phyloP scores from a whole-genome alignment of 2,888 invertebrate genomes.

The Sinotaia quadrata region DNA sequence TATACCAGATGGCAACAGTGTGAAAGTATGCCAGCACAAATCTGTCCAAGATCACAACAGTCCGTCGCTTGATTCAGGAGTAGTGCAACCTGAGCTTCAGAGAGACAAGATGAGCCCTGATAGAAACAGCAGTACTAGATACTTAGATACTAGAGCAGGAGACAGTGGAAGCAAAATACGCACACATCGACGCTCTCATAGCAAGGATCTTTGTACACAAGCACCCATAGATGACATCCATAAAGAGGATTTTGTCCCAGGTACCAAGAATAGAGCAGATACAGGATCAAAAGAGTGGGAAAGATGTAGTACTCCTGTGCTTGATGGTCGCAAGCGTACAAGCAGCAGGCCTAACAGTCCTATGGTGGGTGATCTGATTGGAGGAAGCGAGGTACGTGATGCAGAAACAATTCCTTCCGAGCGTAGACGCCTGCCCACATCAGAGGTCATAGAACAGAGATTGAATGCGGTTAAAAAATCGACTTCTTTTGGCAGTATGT shows the following conservation, averaged over 20 bases:
- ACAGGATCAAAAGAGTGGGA: constrained; percentile 8
- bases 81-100: not conserved
- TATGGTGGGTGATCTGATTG: constrained; percentile 44
- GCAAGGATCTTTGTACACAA: constrained; percentile 41
- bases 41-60: constrained; percentile 45
- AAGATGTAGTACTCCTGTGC: constrained; percentile 42
- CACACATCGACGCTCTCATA: constrained; percentile 42
- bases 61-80: not conserved
- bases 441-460: constrained; percentile 56
- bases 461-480: constrained; percentile 37
- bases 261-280: not conserved
- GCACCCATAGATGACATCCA: constrained; percentile 11
- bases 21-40: constrained; percentile 41
- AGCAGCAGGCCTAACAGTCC: constrained; percentile 63
- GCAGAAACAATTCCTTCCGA: constrained; percentile 38
- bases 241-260: constrained; percentile 32
- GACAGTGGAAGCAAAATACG: constrained; percentile 32
- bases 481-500: constrained; percentile 25
- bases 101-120: constrained; percentile 18
- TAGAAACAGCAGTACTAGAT: not conserved
- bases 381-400: constrained; percentile 27
- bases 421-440: constrained; percentile 50
- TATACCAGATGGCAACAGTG: constrained; percentile 17
- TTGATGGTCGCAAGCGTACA: constrained; percentile 58
- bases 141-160: not conserved